Evolutionary conservation across 2,113 vertebrate genomes (phyloP).

Genomic region (Alces alces): DNA sequence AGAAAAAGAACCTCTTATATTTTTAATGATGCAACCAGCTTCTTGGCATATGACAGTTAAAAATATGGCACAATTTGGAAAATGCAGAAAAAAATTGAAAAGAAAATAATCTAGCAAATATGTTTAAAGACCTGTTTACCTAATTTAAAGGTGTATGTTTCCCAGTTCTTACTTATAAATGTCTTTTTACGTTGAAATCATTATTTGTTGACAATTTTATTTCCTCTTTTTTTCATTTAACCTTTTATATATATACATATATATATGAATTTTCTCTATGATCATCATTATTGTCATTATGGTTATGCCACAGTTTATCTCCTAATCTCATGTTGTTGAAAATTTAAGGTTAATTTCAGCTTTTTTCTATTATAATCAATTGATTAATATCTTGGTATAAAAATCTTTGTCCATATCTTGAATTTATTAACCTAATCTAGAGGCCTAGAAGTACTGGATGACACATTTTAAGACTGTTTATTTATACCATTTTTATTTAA

Average conservation of each 20-base stretch:
- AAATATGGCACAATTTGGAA: slow-evolving; percentile 21
- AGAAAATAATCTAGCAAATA: not conserved
- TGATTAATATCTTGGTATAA: not conserved
- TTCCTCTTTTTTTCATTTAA: not conserved
- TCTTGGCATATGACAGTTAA: not conserved
- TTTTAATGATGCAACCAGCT: not conserved
- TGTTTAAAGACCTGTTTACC: not conserved
- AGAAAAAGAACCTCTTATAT: not conserved
- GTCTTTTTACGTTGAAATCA: not conserved
- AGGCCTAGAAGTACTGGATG: not conserved
- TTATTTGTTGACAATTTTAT: not conserved
- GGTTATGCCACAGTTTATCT: not conserved
- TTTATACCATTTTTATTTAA: not conserved
- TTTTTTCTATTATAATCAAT: not conserved
- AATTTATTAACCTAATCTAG: not conserved
- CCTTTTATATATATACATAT: not conserved
- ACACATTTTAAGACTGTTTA: not conserved
- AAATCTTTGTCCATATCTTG: not conserved
- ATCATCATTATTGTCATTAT: not conserved
- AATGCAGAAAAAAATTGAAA: not conserved
- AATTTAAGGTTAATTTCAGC: not conserved
- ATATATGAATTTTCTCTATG: not conserved
- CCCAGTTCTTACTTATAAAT: not conserved
- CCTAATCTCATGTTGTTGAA: not conserved
- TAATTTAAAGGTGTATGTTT: not conserved